Percentiles rank a stretch among this genome's conserved stretches.
phyloP scores from a whole-genome alignment of 2,888 invertebrate genomes.

The Protodeltote pygarga region DNA sequence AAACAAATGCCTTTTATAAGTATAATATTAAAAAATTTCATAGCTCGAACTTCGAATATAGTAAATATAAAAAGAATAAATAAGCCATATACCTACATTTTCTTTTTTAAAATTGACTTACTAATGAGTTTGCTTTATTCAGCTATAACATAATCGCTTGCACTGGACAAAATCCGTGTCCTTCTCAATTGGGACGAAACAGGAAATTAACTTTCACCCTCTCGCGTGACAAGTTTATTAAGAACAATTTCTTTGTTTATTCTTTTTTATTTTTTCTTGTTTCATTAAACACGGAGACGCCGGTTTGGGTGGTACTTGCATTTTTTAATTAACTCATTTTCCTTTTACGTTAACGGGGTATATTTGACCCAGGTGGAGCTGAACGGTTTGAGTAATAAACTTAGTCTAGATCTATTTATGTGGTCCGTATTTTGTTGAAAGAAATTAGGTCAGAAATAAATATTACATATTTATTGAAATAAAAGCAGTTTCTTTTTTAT shows the following conservation, averaged over 20 bases:
- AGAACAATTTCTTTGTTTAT: constrained; percentile 75
- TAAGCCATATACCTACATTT: too few relatives aligned
- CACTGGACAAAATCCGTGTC: constrained; percentile 30
- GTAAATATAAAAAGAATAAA: too few relatives aligned
- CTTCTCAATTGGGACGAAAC: constrained; percentile 72
- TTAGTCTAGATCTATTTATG: constrained; percentile 24
- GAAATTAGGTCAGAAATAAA: not conserved
- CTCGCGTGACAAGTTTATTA: constrained; percentile 84
- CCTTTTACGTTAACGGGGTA: constrained; percentile 21
- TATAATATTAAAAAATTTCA: too few relatives aligned
- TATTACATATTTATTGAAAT: not conserved
- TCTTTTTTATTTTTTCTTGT: constrained; percentile 68
- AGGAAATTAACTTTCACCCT: constrained; percentile 83
- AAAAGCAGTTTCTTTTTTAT: too few relatives aligned
- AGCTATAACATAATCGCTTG: constrained; percentile 13
- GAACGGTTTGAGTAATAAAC: constrained; percentile 32
- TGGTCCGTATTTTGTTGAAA: not conserved
- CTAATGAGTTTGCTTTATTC: constrained; percentile 1
- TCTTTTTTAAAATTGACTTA: not conserved
- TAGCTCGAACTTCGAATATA: too few relatives aligned
- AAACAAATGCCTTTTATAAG: too few relatives aligned
- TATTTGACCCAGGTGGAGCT: constrained; percentile 25
- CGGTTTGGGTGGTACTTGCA: constrained; percentile 44
- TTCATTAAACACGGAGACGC: constrained; percentile 59
- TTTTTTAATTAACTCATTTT: constrained; percentile 52